A percentile compares a stretch with the other conserved stretches of the same genome.
Conservation (phyloP, 1,140 invertebrate species). For the Heliconius eleuchia region DNA sequence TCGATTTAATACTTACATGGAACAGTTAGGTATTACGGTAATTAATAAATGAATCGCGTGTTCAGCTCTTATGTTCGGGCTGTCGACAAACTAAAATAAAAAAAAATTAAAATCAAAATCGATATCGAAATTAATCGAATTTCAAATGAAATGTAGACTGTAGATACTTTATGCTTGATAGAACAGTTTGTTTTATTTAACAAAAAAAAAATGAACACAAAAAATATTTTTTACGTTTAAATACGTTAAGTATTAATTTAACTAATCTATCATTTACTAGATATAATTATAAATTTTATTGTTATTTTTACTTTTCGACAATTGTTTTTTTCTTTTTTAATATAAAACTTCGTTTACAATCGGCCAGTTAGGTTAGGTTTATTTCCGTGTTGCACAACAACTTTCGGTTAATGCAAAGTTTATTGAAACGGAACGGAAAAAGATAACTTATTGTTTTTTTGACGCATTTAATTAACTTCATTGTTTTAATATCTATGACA, state of each 20-base stretch:
- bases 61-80: slow-evolving; percentile 39
- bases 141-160: background rate
- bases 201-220: no score
- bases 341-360: background rate
- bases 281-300: background rate
- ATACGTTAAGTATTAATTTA: no score
- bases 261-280: no score
- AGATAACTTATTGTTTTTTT: slow-evolving; percentile 15
- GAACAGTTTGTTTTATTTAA: no score
- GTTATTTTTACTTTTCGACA: background rate
- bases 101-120: background rate
- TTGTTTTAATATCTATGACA: background rate
- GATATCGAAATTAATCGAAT: background rate
- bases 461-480: slow-evolving; percentile 6
- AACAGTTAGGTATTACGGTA: slow-evolving; percentile 66
- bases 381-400: slow-evolving; percentile 56
- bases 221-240: no score
- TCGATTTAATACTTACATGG: slow-evolving; percentile 40
- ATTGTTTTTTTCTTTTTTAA: background rate
- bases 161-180: background rate
- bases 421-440: slow-evolving; percentile 25
- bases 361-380: slow-evolving; percentile 12
- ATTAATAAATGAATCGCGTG: slow-evolving; percentile 53
- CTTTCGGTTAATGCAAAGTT: slow-evolving; percentile 20
- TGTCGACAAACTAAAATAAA: background rate